Evolutionary conservation across 53 echinoderm and acorn worm species (phyloP).

Genomic region (Hippasteria phrygiana): DNA sequence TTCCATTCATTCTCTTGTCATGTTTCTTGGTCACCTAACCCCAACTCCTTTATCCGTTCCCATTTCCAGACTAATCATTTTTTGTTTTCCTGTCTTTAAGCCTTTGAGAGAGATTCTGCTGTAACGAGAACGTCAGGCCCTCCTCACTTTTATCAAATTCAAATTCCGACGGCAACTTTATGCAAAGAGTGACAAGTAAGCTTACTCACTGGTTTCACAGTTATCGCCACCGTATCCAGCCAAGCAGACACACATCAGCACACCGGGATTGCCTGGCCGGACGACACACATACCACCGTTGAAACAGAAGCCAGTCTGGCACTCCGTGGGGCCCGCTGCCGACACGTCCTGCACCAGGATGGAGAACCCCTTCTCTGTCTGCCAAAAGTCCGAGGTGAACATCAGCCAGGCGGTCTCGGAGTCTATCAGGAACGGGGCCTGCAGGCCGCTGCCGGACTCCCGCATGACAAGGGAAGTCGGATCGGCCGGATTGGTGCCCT

Average conservation of each 20-base stretch:
- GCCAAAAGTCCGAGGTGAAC: slow-evolving; percentile 57
- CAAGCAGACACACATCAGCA: slow-evolving; percentile 61
- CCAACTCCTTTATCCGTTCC: too few species aligned
- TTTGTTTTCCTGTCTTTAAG: too few species aligned
- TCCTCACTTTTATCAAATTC: too few species aligned
- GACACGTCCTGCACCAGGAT: slow-evolving; percentile 47
- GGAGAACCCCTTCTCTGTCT: slow-evolving; percentile 55
- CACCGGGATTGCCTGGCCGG: slow-evolving; percentile 6
- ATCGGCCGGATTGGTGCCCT: slow-evolving; percentile 43
- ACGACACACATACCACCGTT: slow-evolving; percentile 59
- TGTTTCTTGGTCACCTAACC: too few species aligned
- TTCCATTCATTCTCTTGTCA: too few species aligned
- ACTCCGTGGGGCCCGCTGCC: neutral
- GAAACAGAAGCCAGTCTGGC: slow-evolving; percentile 31
- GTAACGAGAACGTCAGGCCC: too few species aligned
- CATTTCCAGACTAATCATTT: too few species aligned
- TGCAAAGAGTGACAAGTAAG: neutral
- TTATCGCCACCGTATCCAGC: slow-evolving; percentile 73
- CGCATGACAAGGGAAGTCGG: slow-evolving; percentile 35
- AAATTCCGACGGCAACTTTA: too few species aligned
- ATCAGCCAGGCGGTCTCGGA: slow-evolving; percentile 36
- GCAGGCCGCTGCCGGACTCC: slow-evolving; percentile 40
- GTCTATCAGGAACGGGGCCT: slow-evolving; percentile 55
- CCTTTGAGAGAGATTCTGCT: too few species aligned
- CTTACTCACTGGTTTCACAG: slow-evolving; percentile 66